Evolutionary conservation across 2,797 vertebrate genomes (phyloP).

Genomic region (Schizothorax lantsangensis): DNA sequence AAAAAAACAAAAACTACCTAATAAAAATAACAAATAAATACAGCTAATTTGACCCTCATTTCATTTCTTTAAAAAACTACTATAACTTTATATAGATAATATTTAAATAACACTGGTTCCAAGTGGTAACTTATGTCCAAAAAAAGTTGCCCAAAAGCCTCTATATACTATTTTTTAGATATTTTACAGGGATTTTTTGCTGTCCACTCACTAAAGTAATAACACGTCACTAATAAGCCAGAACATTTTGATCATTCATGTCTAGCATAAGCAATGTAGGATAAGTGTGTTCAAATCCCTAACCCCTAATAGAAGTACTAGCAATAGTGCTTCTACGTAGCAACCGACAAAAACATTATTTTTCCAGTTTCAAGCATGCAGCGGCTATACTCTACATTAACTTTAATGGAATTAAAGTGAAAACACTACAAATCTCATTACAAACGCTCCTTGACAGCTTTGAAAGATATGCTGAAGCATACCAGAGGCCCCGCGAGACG

Average conservation of each 20-base stretch:
- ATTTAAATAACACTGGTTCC: neutral
- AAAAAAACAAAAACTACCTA: no score
- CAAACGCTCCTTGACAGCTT: constrained; percentile 16
- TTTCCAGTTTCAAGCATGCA: neutral
- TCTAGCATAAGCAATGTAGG: neutral
- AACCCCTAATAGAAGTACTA: neutral
- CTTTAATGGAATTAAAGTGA: neutral
- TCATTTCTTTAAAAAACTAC: no score
- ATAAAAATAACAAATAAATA: no score
- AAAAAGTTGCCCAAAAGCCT: neutral
- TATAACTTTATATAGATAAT: neutral
- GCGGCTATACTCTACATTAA: neutral
- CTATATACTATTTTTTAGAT: neutral
- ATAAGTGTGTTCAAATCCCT: constrained; percentile 14
- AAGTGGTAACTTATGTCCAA: neutral
- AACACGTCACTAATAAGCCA: neutral
- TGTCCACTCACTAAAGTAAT: neutral
- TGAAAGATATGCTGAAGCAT: neutral
- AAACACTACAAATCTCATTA: constrained; percentile 42
- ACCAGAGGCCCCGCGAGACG: neutral
- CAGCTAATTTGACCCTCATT: no score
- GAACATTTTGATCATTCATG: neutral
- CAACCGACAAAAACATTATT: neutral
- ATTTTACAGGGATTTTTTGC: neutral
- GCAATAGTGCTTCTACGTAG: neutral